Conservation (phyloP, 1,140 invertebrate genomes). For the Mycetomoellerius zeteki region DNA sequence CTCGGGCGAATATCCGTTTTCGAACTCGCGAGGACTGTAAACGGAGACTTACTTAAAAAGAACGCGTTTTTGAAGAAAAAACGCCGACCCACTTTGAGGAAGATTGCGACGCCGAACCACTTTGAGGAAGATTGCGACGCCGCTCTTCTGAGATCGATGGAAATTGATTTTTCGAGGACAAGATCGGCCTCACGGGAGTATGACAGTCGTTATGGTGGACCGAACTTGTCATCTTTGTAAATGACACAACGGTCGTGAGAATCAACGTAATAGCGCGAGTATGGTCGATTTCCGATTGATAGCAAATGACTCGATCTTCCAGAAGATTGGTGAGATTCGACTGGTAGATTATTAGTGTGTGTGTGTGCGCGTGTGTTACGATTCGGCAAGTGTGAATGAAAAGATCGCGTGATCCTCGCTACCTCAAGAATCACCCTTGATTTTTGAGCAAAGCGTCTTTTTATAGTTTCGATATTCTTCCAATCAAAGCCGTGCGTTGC, state of each 20-base stretch:
- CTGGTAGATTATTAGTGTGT: constrained; percentile 24
- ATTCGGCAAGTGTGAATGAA: constrained; percentile 31
- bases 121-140: background rate
- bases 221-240: background rate
- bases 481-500: constrained; percentile 55
- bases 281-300: background rate
- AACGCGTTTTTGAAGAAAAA: background rate
- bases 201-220: background rate
- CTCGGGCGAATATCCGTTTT: constrained; percentile 19
- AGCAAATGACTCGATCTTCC: background rate
- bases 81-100: background rate
- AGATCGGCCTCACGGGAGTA: background rate
- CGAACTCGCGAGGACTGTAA: background rate
- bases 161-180: background rate
- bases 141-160: background rate
- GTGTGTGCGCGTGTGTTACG: constrained; percentile 36
- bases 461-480: constrained; percentile 59
- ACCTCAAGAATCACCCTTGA: constrained; percentile 22
- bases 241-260: background rate
- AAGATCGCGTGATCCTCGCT: constrained; percentile 19
- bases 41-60: background rate
- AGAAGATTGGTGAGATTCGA: background rate
- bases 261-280: background rate
- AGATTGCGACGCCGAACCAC: background rate
- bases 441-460: background rate